phyloP scores from a whole-genome alignment of 2,113 vertebrate species.

The Anarhynchus alexandrinus region DNA sequence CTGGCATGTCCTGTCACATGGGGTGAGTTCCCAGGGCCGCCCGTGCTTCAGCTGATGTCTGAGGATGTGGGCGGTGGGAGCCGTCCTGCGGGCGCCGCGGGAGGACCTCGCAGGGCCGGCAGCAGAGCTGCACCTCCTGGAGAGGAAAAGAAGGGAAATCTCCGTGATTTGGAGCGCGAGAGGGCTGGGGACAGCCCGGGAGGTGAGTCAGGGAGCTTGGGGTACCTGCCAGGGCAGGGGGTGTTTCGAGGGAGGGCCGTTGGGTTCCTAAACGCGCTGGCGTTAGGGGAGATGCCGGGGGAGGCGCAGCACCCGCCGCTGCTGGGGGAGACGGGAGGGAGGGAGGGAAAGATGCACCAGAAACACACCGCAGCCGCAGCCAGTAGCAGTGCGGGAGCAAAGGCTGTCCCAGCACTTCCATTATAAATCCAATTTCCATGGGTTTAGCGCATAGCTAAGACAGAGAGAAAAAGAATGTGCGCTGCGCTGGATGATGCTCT shows the following conservation, averaged over 20 bases:
- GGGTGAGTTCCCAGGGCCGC: not conserved
- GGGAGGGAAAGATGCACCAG: not conserved
- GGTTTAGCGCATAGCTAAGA: not conserved
- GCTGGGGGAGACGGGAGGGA: not conserved
- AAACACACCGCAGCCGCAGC: not conserved
- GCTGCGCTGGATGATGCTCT: not conserved
- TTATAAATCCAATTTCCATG: not conserved
- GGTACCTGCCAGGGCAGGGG: not conserved
- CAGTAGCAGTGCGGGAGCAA: not conserved
- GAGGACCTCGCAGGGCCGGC: not conserved
- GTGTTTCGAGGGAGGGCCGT: not conserved
- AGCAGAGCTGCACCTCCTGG: not conserved
- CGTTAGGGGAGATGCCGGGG: not conserved
- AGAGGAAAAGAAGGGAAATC: not conserved
- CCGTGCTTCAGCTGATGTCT: not conserved
- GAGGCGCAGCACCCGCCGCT: not conserved
- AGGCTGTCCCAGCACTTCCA: not conserved
- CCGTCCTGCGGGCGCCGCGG: fast-evolving
- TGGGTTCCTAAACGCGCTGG: not conserved
- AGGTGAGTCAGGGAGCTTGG: not conserved
- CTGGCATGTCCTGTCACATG: fast-evolving
- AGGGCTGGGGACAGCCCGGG: fast-evolving
- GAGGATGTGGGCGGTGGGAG: not conserved
- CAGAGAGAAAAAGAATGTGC: not conserved
- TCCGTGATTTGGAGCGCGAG: not conserved